These are phyloP conservation scores for Agrochola lota DNA, from an alignment of 2,888 invertebrate genomes.

Conservation along the genomic window DNA sequence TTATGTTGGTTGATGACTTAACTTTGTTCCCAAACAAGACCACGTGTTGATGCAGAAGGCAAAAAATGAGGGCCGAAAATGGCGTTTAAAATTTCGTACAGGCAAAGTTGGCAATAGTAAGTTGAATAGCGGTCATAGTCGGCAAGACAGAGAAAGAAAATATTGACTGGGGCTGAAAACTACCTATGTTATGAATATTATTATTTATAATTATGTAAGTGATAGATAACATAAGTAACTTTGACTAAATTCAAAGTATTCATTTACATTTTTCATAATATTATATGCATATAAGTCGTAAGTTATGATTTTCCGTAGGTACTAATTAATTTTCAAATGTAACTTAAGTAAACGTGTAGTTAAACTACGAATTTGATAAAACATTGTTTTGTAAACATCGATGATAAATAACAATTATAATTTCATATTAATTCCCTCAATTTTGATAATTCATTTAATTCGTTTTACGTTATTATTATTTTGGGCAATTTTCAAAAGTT, in stretches of 20 bases:
- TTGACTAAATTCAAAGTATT: conserved; percentile 1
- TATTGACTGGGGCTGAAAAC: conserved; percentile 12
- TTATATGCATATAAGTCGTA: conserved; percentile 8
- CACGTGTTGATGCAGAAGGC: neutral
- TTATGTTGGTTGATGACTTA: neutral
- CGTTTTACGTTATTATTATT: neutral
- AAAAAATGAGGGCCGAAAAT: neutral
- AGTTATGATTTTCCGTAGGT: conserved; percentile 15
- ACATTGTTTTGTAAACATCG: conserved; percentile 35
- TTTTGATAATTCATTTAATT: neutral
- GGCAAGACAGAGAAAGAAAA: neutral
- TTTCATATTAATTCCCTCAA: conserved; percentile 6
- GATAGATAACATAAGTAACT: conserved; percentile 1
- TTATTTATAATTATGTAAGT: neutral
- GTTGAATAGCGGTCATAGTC: neutral
- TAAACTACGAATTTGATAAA: conserved; percentile 53
- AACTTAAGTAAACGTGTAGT: conserved; percentile 48
- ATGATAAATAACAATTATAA: conserved; percentile 37
- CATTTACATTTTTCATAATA: conserved; percentile 17
- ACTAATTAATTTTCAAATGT: conserved; percentile 12
- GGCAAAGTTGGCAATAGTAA: neutral
- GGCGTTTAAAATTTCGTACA: neutral
- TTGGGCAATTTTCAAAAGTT: neutral
- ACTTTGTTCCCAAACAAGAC: neutral
- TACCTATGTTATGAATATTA: neutral